Evolutionary conservation across 2,113 vertebrate species (phyloP), one percentile per base, ranked within the genome.

Genomic region (Prionailurus viverrinus): DNA sequence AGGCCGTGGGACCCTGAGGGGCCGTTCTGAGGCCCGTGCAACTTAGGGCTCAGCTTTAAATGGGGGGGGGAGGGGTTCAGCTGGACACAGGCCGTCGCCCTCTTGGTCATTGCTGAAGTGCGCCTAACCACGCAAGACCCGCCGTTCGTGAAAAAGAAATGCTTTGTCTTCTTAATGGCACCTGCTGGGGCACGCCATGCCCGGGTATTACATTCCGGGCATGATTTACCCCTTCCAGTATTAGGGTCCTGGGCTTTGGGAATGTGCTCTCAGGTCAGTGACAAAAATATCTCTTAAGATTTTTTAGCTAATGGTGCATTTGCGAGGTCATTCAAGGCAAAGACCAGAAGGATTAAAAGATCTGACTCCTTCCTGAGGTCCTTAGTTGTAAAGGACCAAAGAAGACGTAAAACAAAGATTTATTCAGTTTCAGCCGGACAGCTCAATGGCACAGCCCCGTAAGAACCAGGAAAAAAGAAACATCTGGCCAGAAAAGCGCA

Each of bases 391-490:
- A 98, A 98, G 98, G 98, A 98, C 98, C 98, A 97, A 98, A 98
- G 97, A 97, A 98, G 98, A 98, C 93, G 79, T 98, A 98, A 99
- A 99, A 98, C 98, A 99, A 97, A 98, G 98, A 98, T 99, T 99
- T 98, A 99, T 98, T 98, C 98, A 98, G 98, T 95, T 90, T 74
- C 98, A 97, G 95, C 83, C 0, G 94, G 98, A 98, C 98, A 98
- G 98, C 97, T 97, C 97, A 97, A 97, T n/a, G 97, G 97, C 98
- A 79, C 95, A 98, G 97, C 95, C 83, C 98, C 87, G 95, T 90
- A 97, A 98, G 96, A 98, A 91, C 86, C 97, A 96, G 97, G 89
- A 97, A 97, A 98, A 97, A 98, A 97, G 97, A 98, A 92, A 98
- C 97, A 97, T 97, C 97, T 97, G 97, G 98, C 98, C 97, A 98